Conservation (phyloP, 1,140 invertebrate species). For the Ceratoteleas bidentatus region DNA sequence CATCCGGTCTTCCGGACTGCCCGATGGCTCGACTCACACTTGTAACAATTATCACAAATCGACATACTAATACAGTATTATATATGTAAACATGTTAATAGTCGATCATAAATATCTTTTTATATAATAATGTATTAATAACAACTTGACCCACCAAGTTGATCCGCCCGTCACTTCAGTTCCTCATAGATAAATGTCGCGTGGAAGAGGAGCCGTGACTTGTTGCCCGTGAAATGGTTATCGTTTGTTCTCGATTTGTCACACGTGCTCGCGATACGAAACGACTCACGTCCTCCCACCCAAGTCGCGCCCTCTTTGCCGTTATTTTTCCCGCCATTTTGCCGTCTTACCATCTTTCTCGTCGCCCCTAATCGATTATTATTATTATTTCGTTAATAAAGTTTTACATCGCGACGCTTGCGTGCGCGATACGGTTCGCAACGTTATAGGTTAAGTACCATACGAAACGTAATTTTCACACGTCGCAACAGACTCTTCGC, state of each 20-base stretch:
- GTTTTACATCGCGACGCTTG: constrained; percentile 68
- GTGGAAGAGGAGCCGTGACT: neutral
- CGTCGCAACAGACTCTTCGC: constrained; percentile 25
- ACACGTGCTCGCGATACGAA: constrained; percentile 14
- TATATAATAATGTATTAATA: constrained; percentile 79
- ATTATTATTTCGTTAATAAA: constrained; percentile 65
- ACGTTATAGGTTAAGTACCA: constrained; percentile 77
- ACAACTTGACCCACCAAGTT: constrained; percentile 70
- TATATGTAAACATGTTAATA: constrained; percentile 79
- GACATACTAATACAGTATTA: constrained; percentile 78
- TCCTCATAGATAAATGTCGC: constrained; percentile 17
- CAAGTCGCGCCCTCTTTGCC: neutral
- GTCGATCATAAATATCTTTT: constrained; percentile 77
- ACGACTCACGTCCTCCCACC: neutral
- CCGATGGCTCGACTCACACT: constrained; percentile 75
- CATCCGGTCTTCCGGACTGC: constrained; percentile 77
- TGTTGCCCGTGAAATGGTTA: too few relatives aligned
- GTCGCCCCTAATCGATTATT: constrained; percentile 31
- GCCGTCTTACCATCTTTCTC: constrained; percentile 14
- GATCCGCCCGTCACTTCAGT: constrained; percentile 16
- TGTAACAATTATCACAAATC: constrained; percentile 77
- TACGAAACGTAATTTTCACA: constrained; percentile 75
- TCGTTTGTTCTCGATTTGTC: neutral
- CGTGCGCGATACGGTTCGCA: constrained; percentile 68
- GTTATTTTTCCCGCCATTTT: neutral